Evolutionary conservation across 1,140 invertebrate species (phyloP).

Genomic region (Riptortus pedestris): DNA sequence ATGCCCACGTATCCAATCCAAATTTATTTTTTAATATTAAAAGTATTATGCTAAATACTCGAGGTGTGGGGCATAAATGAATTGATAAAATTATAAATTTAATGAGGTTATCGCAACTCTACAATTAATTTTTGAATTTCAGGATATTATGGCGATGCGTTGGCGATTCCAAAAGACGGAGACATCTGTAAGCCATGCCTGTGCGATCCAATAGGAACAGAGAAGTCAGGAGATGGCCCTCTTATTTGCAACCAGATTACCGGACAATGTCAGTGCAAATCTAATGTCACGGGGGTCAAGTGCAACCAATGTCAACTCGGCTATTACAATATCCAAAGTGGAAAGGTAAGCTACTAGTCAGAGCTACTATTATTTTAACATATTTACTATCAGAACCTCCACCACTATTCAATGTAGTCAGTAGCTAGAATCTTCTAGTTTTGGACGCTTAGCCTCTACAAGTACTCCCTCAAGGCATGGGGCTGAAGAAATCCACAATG

Average conservation of each 20-base stretch:
- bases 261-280: constrained; percentile 77
- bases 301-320: constrained; percentile 83
- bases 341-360: constrained; percentile 51
- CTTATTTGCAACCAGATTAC: constrained; percentile 66
- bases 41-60: no score
- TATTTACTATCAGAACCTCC: constrained; percentile 21
- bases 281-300: constrained; percentile 73
- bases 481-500: no score
- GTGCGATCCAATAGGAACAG: constrained; percentile 70
- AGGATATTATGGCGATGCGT: constrained; percentile 78
- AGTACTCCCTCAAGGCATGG: no score
- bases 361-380: neutral
- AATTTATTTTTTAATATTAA: no score
- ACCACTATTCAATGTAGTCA: no score
- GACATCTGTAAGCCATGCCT: constrained; percentile 83
- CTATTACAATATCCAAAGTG: constrained; percentile 70
- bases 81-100: no score
- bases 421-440: no score
- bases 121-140: no score
- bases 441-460: no score
- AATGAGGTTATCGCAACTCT: no score
- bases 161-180: constrained; percentile 59
- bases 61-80: no score
- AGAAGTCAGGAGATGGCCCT: constrained; percentile 54
- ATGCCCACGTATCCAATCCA: no score